These are phyloP conservation scores for Plectus sambesii DNA, from an alignment of 1,140 invertebrate species.

Conservation along the genomic window DNA sequence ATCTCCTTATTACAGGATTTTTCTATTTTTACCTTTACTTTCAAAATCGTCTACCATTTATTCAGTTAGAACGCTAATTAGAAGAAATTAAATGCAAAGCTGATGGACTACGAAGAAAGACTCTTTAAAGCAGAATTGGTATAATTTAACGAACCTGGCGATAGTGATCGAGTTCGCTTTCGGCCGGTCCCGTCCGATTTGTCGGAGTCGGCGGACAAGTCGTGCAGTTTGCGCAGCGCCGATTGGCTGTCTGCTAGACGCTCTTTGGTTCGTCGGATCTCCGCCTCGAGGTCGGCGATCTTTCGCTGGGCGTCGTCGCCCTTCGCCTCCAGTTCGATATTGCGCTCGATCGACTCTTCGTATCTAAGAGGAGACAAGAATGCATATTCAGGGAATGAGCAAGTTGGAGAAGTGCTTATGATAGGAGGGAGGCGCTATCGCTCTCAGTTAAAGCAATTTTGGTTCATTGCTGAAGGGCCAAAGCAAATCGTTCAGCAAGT, in stretches of 20 bases:
- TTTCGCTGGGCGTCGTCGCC: slow-evolving; percentile 42
- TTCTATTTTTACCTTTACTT: too few species aligned
- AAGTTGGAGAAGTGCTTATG: too few species aligned
- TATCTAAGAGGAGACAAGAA: slow-evolving; percentile 19
- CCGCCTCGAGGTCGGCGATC: slow-evolving; percentile 37
- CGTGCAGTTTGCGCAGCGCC: slow-evolving; percentile 31
- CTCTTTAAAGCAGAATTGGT: too few species aligned
- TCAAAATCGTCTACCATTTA: too few species aligned
- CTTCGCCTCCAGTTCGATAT: slow-evolving; percentile 42
- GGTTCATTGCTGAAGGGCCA: too few species aligned
- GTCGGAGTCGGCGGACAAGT: slow-evolving; percentile 28
- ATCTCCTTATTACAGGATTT: too few species aligned
- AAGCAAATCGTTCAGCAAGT: too few species aligned
- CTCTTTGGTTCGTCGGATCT: slow-evolving; percentile 35
- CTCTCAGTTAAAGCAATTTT: too few species aligned
- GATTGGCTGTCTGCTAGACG: slow-evolving; percentile 32
- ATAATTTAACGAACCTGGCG: slow-evolving; percentile 33
- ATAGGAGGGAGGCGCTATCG: too few species aligned
- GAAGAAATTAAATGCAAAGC: too few species aligned
- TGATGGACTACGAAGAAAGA: too few species aligned
- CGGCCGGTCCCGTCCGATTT: slow-evolving; percentile 14
- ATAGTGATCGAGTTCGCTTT: slow-evolving; percentile 42
- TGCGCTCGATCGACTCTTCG: slow-evolving; percentile 44
- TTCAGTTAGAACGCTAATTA: too few species aligned
- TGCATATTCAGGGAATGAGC: slow-evolving; percentile 13